Percentiles rank a stretch among this genome's conserved stretches.
phyloP scores from a whole-genome alignment of 2,797 vertebrate genomes.

The Sebastes wilsoni region DNA sequence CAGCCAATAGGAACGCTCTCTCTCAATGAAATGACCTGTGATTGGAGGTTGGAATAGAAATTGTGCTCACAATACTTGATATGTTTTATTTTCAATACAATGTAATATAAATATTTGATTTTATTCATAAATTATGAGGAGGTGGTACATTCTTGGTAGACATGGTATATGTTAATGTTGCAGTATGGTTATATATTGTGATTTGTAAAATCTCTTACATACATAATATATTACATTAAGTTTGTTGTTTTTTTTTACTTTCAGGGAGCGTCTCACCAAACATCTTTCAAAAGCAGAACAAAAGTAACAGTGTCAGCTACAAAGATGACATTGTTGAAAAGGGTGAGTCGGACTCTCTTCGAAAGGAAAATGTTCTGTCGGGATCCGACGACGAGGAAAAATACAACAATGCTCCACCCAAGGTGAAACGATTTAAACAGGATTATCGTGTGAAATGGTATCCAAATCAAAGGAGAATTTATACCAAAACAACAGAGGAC shows the following conservation, averaged over 20 bases:
- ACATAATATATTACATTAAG: background rate
- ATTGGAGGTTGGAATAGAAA: background rate
- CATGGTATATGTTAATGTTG: background rate
- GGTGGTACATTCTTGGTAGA: background rate
- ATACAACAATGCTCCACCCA: slow-evolving; percentile 41
- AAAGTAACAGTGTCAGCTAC: slow-evolving; percentile 66
- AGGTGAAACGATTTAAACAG: slow-evolving; percentile 69
- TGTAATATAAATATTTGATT: background rate
- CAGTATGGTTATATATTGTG: background rate
- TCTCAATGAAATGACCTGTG: too few species aligned
- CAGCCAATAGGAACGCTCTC: too few species aligned
- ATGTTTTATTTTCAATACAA: background rate
- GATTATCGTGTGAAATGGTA: slow-evolving; percentile 51
- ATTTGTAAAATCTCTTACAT: background rate
- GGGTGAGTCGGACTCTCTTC: slow-evolving; percentile 68
- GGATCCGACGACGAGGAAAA: slow-evolving; percentile 74
- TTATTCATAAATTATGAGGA: background rate
- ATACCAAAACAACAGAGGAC: slow-evolving; percentile 39
- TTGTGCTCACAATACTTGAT: background rate
- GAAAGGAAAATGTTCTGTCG: slow-evolving; percentile 59
- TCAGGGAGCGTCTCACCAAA: slow-evolving; percentile 71
- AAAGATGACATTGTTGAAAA: slow-evolving; percentile 73
- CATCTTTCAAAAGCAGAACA: slow-evolving; percentile 60
- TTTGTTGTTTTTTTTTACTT: slow-evolving; percentile 15
- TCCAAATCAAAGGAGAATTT: slow-evolving; percentile 56